Percentiles rank a stretch among this genome's conserved stretches.
Conservation (phyloP, 2,797 vertebrate species). For the Sebastes elongatus region DNA sequence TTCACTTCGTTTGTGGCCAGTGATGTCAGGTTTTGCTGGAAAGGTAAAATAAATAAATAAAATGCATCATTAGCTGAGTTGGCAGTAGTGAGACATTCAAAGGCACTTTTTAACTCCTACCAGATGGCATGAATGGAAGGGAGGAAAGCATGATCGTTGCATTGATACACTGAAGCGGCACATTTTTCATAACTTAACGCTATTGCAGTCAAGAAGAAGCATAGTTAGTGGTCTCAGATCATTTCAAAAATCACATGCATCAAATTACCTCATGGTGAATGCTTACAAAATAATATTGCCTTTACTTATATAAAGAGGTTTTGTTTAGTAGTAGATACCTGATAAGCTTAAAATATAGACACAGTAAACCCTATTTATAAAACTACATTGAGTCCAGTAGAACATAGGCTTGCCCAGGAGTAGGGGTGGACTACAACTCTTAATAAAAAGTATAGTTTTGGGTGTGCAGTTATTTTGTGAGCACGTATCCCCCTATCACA, state of each 20-base stretch:
- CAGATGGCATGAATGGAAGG: slow-evolving; percentile 43
- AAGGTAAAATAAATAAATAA: slow-evolving; percentile 49
- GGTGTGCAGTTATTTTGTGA: slow-evolving; percentile 22
- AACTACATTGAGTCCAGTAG: not conserved
- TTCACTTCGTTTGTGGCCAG: slow-evolving; percentile 95
- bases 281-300: not conserved
- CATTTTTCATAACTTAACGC: slow-evolving; percentile 10
- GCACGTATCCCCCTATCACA: not conserved
- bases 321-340: not conserved
- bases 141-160: slow-evolving; percentile 32
- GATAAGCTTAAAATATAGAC: not conserved
- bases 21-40: slow-evolving; percentile 91
- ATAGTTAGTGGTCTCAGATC: not conserved
- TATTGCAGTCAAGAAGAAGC: not conserved
- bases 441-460: slow-evolving; percentile 5
- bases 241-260: not conserved
- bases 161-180: slow-evolving; percentile 15
- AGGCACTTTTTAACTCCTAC: slow-evolving; percentile 38
- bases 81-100: slow-evolving; percentile 30
- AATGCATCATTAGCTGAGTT: slow-evolving; percentile 31
- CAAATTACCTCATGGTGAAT: not conserved
- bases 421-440: not conserved
- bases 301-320: not conserved
- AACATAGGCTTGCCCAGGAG: not conserved
- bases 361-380: not conserved